phyloP scores from a whole-genome alignment of 2,113 vertebrate species.

The Nesogale talazaci region DNA sequence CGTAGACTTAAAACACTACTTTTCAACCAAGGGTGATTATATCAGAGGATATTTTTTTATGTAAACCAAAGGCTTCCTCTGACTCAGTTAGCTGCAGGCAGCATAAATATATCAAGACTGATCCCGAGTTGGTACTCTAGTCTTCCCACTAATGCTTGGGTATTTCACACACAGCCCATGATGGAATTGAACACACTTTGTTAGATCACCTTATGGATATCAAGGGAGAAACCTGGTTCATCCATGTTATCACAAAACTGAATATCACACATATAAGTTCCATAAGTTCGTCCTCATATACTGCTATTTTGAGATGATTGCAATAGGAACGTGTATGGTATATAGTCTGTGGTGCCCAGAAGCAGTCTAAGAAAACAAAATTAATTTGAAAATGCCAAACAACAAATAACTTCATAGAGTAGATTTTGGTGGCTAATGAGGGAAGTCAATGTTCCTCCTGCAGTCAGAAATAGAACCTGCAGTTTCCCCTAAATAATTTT shows the following conservation, averaged over 20 bases:
- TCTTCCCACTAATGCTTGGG: too few relatives aligned
- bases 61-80: too few relatives aligned
- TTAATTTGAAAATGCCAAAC: slow-evolving; percentile 29
- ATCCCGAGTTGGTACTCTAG: too few relatives aligned
- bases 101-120: not conserved
- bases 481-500: not conserved
- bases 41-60: not conserved
- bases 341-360: not conserved
- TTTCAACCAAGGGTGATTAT: not conserved
- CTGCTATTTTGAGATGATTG: too few relatives aligned
- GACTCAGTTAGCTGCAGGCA: not conserved
- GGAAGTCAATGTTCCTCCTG: not conserved
- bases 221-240: too few relatives aligned
- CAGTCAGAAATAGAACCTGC: not conserved
- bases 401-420: not conserved
- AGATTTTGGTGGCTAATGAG: not conserved
- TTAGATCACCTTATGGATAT: too few relatives aligned
- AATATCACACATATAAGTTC: too few relatives aligned
- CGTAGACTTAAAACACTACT: not conserved
- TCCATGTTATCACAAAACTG: too few relatives aligned
- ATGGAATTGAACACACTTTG: too few relatives aligned
- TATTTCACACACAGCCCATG: too few relatives aligned
- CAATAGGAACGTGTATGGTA: too few relatives aligned
- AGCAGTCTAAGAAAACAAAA: not conserved
- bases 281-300: too few relatives aligned